Base-by-base conservation (phyloP, 2,113 vertebrate genomes). In the Euleptes europaea region DNA sequence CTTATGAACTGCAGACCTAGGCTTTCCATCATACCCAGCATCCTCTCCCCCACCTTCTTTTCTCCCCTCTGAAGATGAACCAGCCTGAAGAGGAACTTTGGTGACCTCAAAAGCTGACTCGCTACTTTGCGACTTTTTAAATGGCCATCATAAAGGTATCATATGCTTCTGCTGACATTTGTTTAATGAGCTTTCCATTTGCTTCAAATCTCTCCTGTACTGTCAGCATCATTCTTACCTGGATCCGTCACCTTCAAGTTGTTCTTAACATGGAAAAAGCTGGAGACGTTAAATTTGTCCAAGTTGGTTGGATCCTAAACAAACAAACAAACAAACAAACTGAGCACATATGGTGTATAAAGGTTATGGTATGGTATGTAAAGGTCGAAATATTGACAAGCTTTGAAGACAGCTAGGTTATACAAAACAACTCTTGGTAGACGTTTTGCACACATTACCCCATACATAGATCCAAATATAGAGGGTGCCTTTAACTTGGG, bases 271-370 rank as follows among this genome's bases (percentile, higher is more conserved):
- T 99, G 99, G 90, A 97, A 99, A 91, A 99, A 99, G 94, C 97
- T 95, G 4, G 98, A 97, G 33, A 99, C 97, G 0, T 99, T 99
- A 94, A 99, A 99, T 90, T 99, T 99, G 94, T 99, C 98, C 96
- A 99, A 87, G 92, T 99, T 97, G 89, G 98, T 98, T 11, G 99
- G 99, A 88, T 99, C 98, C 98, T 99, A 77, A 1, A 71, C 89
- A 92, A 3, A 85, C 47, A 11, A 74, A 3, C 85, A 33, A 83
- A 74, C 85, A 57, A 91, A 81, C 54, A 74, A 51, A 76, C 77
- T 12, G 65, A 14, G 80, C 1, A 1, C 23, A 28, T 26, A 7
- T 47, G 51, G 19, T 31, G 9, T 11, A 63, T 28, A 26, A 63
- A 63, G 23, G 57, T 60, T 60, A 60, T 60, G 57, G 10, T 47